Evolutionary conservation across 2,888 invertebrate genomes (phyloP).

Genomic region (Ectobius pallidus): DNA sequence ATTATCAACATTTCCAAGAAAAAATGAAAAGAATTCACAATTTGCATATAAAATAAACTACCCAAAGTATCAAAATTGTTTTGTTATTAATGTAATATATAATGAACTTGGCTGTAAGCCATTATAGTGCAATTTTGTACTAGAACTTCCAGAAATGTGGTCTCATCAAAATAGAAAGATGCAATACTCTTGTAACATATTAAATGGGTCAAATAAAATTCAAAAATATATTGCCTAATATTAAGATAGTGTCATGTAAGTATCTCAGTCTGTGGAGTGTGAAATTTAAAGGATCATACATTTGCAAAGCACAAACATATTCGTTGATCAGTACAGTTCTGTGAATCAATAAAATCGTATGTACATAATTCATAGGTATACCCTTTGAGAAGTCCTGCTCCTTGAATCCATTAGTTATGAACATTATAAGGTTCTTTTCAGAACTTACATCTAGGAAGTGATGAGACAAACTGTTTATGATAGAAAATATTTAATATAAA

Average conservation of each 20-base stretch:
- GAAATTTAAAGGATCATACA: neutral
- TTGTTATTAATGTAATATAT: slow-evolving; percentile 28
- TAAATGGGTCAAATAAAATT: slow-evolving; percentile 37
- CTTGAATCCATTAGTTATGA: too few relatives aligned
- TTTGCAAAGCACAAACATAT: neutral
- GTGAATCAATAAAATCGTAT: neutral
- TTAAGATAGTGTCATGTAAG: slow-evolving; percentile 8
- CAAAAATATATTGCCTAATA: slow-evolving; percentile 27
- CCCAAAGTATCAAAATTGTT: slow-evolving; percentile 11
- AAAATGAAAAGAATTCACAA: slow-evolving; percentile 18
- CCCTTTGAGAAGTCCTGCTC: too few relatives aligned
- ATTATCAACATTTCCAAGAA: slow-evolving; percentile 4
- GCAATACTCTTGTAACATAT: slow-evolving; percentile 32
- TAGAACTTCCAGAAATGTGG: slow-evolving; percentile 23
- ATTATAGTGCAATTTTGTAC: slow-evolving; percentile 30
- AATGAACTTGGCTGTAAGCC: slow-evolving; percentile 1
- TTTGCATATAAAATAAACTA: slow-evolving; percentile 25
- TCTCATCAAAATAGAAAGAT: neutral
- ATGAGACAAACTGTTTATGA: too few relatives aligned
- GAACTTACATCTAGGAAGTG: too few relatives aligned
- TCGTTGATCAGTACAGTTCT: neutral
- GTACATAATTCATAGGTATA: neutral
- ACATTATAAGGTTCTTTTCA: too few relatives aligned
- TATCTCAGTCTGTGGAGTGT: neutral
- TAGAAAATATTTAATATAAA: too few relatives aligned